phyloP scores from a whole-genome alignment of 2,113 vertebrate genomes.

The Poeciliopsis prolifica region DNA sequence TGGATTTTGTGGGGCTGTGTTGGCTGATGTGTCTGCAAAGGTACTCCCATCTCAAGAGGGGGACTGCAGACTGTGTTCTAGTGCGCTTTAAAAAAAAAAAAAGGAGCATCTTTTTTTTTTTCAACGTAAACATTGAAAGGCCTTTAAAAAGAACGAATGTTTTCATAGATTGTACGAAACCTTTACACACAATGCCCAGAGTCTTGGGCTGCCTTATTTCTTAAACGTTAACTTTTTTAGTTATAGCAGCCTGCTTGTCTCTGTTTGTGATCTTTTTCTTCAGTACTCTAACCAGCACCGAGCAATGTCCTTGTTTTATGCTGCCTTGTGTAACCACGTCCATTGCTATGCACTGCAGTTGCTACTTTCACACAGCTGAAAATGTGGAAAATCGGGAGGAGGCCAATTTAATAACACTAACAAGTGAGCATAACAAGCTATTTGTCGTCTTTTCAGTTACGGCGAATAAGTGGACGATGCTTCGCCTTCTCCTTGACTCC shows the following conservation, averaged over 20 bases:
- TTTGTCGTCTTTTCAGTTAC: conserved; percentile 31
- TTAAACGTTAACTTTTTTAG: too few relatives aligned
- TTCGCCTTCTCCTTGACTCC: conserved; percentile 78
- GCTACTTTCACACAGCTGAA: conserved; percentile 19
- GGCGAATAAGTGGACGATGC: conserved; percentile 48
- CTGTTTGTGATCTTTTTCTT: not conserved
- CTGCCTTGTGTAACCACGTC: conserved; percentile 29
- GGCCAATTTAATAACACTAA: conserved; percentile 53
- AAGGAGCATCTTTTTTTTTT: too few relatives aligned
- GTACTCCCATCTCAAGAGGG: too few relatives aligned
- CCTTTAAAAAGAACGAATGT: too few relatives aligned
- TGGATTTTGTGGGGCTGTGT: too few relatives aligned
- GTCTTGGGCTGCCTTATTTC: too few relatives aligned
- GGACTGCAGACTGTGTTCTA: too few relatives aligned
- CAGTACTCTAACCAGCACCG: not conserved
- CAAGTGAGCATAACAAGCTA: conserved; percentile 55
- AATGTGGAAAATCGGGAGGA: conserved; percentile 31
- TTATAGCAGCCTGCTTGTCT: not conserved
- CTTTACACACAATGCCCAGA: too few relatives aligned
- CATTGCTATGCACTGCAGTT: conserved; percentile 38
- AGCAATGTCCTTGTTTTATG: not conserved
- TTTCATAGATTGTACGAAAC: too few relatives aligned
- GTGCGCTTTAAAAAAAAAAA: too few relatives aligned
- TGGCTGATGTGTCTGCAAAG: too few relatives aligned
- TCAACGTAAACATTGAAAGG: too few relatives aligned